Evolutionary conservation across 2,797 vertebrate genomes (phyloP).

Genomic region (Parambassis ranga): DNA sequence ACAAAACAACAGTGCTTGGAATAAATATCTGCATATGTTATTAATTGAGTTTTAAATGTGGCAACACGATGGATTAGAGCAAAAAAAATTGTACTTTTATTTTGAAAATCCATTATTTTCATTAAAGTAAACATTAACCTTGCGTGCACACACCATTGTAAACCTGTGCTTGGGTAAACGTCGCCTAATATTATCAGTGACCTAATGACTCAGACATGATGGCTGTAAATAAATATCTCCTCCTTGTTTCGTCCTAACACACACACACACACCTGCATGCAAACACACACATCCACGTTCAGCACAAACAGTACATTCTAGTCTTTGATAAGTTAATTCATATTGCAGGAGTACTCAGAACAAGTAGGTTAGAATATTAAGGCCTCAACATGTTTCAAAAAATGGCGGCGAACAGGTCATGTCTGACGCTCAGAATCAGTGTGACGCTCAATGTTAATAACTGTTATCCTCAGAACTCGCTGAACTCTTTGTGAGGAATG

Average conservation of each 20-base stretch:
- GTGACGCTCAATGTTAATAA: conserved; percentile 22
- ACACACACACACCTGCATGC: conserved; percentile 32
- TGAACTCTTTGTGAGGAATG: conserved; percentile 26
- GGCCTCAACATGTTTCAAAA: conserved; percentile 19
- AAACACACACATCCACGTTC: conserved; percentile 24
- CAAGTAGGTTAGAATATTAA: conserved; percentile 38
- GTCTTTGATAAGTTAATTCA: conserved; percentile 52
- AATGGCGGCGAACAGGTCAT: conserved; percentile 9
- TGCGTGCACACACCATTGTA: conserved; percentile 40
- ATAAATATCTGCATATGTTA: too few species aligned
- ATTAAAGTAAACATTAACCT: conserved; percentile 56
- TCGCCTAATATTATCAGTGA: background rate
- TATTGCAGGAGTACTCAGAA: conserved; percentile 36
- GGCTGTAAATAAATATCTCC: conserved; percentile 54
- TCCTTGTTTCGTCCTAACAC: background rate
- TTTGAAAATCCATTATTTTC: conserved; percentile 56
- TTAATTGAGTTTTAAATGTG: too few species aligned
- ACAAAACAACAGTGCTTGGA: too few species aligned
- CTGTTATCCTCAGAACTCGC: conserved; percentile 2
- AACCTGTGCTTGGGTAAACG: conserved; percentile 36
- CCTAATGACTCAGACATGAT: conserved; percentile 14
- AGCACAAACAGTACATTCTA: conserved; percentile 21
- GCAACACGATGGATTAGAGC: background rate
- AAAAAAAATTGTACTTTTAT: conserved; percentile 52
- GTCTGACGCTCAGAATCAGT: conserved; percentile 14